Percentiles rank a stretch among this genome's conserved stretches.
phyloP scores from a whole-genome alignment of 2,888 invertebrate species.

The Hyposoter didymator region DNA sequence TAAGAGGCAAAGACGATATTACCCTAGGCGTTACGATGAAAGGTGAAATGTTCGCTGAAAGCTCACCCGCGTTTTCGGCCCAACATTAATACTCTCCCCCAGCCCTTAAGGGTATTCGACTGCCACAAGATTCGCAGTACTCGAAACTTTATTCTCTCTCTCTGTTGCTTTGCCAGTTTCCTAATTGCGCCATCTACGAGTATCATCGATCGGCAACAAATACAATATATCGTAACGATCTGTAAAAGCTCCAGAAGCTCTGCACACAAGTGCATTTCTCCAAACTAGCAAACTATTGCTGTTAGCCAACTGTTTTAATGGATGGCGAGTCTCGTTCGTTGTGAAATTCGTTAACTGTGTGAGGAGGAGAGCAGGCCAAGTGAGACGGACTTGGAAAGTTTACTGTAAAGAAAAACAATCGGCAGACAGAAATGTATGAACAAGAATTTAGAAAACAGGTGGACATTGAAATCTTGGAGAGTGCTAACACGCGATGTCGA shows the following conservation, averaged over 20 bases:
- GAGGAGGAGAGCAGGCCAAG: slow-evolving; percentile 11
- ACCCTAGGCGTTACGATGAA: slow-evolving; percentile 49
- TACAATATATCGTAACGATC: slow-evolving; percentile 18
- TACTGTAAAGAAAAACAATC: background rate
- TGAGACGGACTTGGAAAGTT: background rate
- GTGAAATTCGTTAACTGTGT: slow-evolving; percentile 2
- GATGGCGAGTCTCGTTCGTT: background rate
- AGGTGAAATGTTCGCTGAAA: slow-evolving; percentile 53
- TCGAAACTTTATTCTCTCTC: slow-evolving; percentile 47
- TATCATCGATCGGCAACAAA: slow-evolving; percentile 37
- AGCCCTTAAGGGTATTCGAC: slow-evolving; percentile 49
- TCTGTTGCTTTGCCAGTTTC: slow-evolving; percentile 26
- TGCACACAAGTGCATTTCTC: slow-evolving; percentile 10
- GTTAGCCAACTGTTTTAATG: slow-evolving; percentile 17
- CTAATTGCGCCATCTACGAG: slow-evolving; percentile 34
- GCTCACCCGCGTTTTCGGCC: slow-evolving; percentile 49
- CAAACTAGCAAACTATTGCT: slow-evolving; percentile 9
- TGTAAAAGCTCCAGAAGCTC: background rate
- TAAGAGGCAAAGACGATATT: slow-evolving; percentile 20
- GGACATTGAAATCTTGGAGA: background rate
- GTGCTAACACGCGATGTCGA: background rate
- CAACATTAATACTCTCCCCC: slow-evolving; percentile 50
- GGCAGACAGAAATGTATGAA: background rate
- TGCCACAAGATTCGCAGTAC: slow-evolving; percentile 34
- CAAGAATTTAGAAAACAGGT: background rate